Base-by-base conservation (phyloP, 2,888 invertebrate genomes). In the Liodrosophila aerea region DNA sequence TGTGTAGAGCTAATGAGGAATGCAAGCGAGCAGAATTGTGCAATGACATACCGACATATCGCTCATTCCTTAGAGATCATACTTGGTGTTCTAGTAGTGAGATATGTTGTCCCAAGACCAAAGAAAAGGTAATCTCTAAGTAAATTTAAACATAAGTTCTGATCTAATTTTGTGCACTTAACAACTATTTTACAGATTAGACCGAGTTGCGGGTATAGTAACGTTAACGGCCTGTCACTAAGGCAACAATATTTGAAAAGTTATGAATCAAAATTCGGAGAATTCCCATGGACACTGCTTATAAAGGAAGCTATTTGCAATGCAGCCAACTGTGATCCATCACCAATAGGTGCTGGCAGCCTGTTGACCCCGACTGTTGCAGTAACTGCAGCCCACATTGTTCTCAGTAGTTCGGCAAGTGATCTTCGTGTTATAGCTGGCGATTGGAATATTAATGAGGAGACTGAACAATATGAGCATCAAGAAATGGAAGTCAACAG, bases 141-240 rank as follows among this genome's bases (percentile, higher is more conserved):
- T n/a, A n/a, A n/a, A n/a, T n/a, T n/a, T n/a, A n/a, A n/a, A n/a
- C n/a, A n/a, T n/a, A n/a, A n/a, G n/a, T n/a, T n/a, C n/a, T n/a
- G n/a, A n/a, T n/a, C n/a, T n/a, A n/a, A n/a, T n/a, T n/a, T n/a
- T n/a, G n/a, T n/a, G n/a, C n/a, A n/a, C n/a, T n/a, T n/a, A n/a
- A n/a, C n/a, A n/a, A n/a, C n/a, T n/a, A n/a, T n/a, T n/a, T n/a
- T n/a, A n/a, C n/a, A n/a, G n/a, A n/a, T n/a, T n/a, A n/a, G n/a
- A n/a, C n/a, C n/a, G n/a, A n/a, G n/a, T n/a, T n/a, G n/a, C n/a
- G n/a, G n/a, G n/a, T n/a, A n/a, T n/a, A n/a, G n/a, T n/a, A n/a
- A n/a, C n/a, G n/a, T n/a, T n/a, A 58, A 40, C 52, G 49, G 46
- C 5, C 5, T 22, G 22, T 4, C 22, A 22, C 22, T 4, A 5